Base-by-base conservation (phyloP, 2,113 vertebrate genomes). In the Chroicocephalus ridibundus region DNA sequence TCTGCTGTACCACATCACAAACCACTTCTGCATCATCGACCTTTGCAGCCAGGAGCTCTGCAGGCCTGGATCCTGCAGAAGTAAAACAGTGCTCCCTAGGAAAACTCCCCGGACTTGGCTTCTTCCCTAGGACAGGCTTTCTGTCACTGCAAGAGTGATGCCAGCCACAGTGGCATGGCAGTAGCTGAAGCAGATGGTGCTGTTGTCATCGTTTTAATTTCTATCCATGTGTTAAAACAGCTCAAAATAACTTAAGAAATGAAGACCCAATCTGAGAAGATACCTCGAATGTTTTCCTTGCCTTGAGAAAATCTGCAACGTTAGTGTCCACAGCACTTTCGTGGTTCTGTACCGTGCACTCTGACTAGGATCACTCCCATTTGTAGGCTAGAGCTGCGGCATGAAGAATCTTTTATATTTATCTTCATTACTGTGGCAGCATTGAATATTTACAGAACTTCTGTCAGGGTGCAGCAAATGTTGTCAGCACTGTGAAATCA, bases 151-250 rank as follows among this genome's bases (percentile, higher is more conserved):
- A 1, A 36, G 62, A 91, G 93, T 3, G 1, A 7, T 86, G 94
- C 90, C 94, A 94, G 93, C 85, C 57, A 0, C 0, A 21, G 47
- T 77, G 66, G 42, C 0, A 13, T 88, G 86, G 70, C 62, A 34
- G 66, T n/a, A 93, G 70, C 65, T 96, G 84, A 29, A 95, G 91
- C 96, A 95, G 96, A 93, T 94, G 93, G 91, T 88, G 94, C 89
- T 36, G 89, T 89, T 96, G 72, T 92, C 92, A 82, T 91, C 5
- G 0, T 61, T 96, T 84, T 69, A 40, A 70, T 96, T 93, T 79
- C 82, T 88, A 78, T 40, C 61, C 27, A 0, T 91, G 92, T 80
- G 81, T 89, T 93, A 78, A 94, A 97, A 91, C 61, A 24, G 83
- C 92, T 92, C 69, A 92, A 86, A 93, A 86, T 95, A 95, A 88